phyloP scores from a whole-genome alignment of 2,888 invertebrate genomes.

The Cantharis flavilabris region DNA sequence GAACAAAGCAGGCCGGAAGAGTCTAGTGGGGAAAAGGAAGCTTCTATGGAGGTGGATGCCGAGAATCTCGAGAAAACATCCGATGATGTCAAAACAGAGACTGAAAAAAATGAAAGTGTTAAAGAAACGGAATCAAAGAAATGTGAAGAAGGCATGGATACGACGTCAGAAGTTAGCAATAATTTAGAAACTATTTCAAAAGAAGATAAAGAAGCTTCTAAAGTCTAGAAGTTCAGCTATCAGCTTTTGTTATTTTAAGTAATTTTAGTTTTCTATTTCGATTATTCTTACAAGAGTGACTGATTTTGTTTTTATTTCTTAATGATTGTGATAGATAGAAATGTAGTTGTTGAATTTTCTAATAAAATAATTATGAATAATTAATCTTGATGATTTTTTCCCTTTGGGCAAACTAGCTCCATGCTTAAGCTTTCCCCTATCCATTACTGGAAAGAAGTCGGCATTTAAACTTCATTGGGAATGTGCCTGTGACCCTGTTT shows the following conservation, averaged over 20 bases:
- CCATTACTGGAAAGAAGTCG: too few relatives aligned
- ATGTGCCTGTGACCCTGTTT: too few relatives aligned
- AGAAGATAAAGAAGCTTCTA: neutral
- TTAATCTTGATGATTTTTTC: neutral
- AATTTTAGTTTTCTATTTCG: neutral
- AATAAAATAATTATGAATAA: neutral
- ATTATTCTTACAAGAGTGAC: neutral
- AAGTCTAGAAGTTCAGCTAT: neutral
- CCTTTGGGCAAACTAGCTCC: too few relatives aligned
- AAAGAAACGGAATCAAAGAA: neutral
- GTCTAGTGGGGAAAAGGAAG: constrained; percentile 10
- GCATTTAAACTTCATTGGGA: too few relatives aligned
- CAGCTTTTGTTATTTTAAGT: neutral
- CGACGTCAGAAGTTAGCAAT: neutral
- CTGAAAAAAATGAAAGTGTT: neutral
- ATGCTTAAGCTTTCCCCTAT: too few relatives aligned
- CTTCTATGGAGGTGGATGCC: neutral
- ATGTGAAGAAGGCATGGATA: neutral
- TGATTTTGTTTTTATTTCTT: neutral
- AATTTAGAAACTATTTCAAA: neutral
- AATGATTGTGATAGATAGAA: neutral
- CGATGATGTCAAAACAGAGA: neutral
- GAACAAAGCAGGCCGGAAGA: neutral
- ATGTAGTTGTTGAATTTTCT: neutral
- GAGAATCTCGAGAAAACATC: neutral